Base-by-base conservation (phyloP, 2,888 invertebrate species). In the Xestia sexstrigata region DNA sequence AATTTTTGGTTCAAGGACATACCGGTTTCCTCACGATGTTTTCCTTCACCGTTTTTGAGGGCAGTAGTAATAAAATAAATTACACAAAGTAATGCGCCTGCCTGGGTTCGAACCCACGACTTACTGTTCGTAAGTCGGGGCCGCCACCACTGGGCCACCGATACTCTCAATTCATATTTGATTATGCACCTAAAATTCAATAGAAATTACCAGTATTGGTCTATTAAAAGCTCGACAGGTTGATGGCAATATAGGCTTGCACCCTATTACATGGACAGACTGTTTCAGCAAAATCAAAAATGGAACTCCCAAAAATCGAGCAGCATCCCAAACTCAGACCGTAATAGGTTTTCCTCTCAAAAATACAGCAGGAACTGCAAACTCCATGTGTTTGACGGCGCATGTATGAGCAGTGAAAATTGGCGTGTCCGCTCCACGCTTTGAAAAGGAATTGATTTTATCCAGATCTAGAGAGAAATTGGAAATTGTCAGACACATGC, bases 371-470 rank as follows among this genome's bases (percentile, higher is more conserved):
- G 15, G 4, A 82, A 67, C 71, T 66, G 70, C 70, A 42, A 82
- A 47, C 13, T 60, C 49, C 26, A 42, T 68, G 75, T 65, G 67
- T 62, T 71, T 79, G 75, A 75, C 70, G 45, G 47, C 62, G n/a
- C 35, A 30, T 39, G 62, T 81, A 45, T 63, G 81, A 70, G 70
- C 77, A 63, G 84, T 52, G 72, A 47, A 81, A 83, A 83, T 81
- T 84, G 72, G 58, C 13, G 62, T 81, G 72, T 73, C 77, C 20
- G 49, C 26, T 39, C 7, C 73, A 82, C 77, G 60, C 70, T 70
- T 62, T 72, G 39, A 71, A 71, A 52, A n/a, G 55, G 78, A 86
- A 67, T 77, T 74, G 70, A 80, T 82, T 84, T 76, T 45, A 65
- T 60, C 39, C n/a, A 52, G 45, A 62, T 39, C 17, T 17, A 17